Evolutionary conservation across 2,888 invertebrate species (phyloP).

Genomic region (Carabus problematicus): DNA sequence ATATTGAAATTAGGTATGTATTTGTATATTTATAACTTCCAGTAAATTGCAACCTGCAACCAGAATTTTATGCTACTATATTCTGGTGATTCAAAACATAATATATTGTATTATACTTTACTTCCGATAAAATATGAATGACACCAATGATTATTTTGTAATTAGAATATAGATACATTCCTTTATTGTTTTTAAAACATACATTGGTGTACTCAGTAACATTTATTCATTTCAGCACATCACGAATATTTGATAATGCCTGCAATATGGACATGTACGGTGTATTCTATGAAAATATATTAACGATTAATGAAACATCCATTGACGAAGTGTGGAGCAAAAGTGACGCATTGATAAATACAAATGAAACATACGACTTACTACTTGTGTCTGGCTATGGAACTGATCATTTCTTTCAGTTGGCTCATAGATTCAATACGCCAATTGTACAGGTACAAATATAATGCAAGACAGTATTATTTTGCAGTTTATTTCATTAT

Average conservation of each 20-base stretch:
- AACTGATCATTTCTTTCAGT: slow-evolving; percentile 22
- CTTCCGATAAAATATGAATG: too few species aligned
- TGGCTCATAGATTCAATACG: slow-evolving; percentile 29
- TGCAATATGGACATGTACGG: slow-evolving; percentile 27
- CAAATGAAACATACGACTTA: slow-evolving; percentile 26
- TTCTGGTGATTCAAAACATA: too few species aligned
- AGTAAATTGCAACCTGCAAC: not conserved
- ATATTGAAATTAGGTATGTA: not conserved
- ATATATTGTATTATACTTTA: too few species aligned
- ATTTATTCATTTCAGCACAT: slow-evolving; percentile 16
- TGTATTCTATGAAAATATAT: slow-evolving; percentile 21
- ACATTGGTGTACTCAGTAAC: too few species aligned
- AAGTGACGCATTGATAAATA: slow-evolving; percentile 11
- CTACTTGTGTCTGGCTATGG: slow-evolving; percentile 28
- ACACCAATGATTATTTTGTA: too few species aligned
- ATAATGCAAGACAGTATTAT: not conserved
- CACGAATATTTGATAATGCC: slow-evolving; percentile 13
- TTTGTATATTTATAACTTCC: not conserved
- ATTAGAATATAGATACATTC: too few species aligned
- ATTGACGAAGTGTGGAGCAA: slow-evolving; percentile 18
- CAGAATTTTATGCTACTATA: too few species aligned
- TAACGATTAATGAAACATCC: slow-evolving; percentile 21
- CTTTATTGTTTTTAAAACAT: too few species aligned
- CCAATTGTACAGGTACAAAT: slow-evolving; percentile 32
- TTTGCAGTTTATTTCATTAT: not conserved